Base-by-base conservation (phyloP, 2,888 invertebrate genomes). In the Cryptosula pallasiana region DNA sequence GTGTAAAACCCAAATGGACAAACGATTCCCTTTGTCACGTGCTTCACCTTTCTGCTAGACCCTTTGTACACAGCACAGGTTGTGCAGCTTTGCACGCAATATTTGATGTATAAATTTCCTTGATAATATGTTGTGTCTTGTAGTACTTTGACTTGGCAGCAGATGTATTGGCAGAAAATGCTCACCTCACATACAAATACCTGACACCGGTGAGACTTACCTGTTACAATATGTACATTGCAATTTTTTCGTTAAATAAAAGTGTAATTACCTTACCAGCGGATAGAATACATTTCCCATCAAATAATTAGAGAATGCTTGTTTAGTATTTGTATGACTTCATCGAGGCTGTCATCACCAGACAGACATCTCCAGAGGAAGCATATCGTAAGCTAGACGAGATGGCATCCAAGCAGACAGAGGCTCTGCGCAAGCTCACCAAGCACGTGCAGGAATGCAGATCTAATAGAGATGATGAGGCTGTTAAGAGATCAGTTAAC, bases 151-250 rank as follows among this genome's bases (percentile, higher is more conserved):
- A 99, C 84, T 87, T 98, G 74, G 98, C 98, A 13, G 99, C 99
- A 0, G 99, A 99, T 86, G 93, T 99, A 54, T 85, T 99, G 75
- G 98, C 98, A 3, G 98, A 98, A 86, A 96, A 98, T 86, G 93
- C 95, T 3, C 94, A 97, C 82, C 89, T 97, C 72, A 97, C 96
- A 0, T 95, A 94, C 79, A 96, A 96, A 85, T 95, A 93, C 84
- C 86, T 98, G 72, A 92, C 94, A 5, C 92, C 93, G 74, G 92
- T 91, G 87, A 87, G 87, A 85, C 74, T n/a, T 5, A 5, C 55
- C 25, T 9, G 9, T 20, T 45, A 45, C 9, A 45, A 13, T 45
- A 45, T 45, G n/a, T n/a, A n/a, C n/a, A n/a, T n/a, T n/a, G n/a
- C n/a, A n/a, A n/a, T n/a, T n/a, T n/a, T n/a, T n/a, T n/a, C n/a